A percentile compares a stretch with the other conserved stretches of the same genome.
phyloP scores from a whole-genome alignment of 2,113 vertebrate genomes.

The Pachycephala philippinensis region DNA sequence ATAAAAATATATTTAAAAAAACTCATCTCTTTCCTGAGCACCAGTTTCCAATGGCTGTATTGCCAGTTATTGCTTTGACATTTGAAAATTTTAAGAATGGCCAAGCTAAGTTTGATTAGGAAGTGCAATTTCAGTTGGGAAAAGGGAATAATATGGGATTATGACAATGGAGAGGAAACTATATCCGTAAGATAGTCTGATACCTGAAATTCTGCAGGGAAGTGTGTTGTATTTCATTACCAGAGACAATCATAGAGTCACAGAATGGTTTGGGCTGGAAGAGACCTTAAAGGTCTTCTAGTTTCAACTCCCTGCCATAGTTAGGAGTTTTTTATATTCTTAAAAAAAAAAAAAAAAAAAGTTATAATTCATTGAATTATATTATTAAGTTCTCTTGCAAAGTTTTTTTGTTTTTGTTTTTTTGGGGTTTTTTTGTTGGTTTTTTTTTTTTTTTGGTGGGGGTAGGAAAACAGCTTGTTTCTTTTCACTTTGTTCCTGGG shows the following conservation, averaged over 20 bases:
- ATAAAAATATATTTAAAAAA: not conserved
- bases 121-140: not conserved
- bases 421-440: too few species aligned
- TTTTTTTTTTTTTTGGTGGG: rapidly evolving
- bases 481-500: not conserved
- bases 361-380: not conserved
- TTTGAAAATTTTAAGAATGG: not conserved
- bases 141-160: not conserved
- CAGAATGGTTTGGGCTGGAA: not conserved
- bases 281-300: not conserved
- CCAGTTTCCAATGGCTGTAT: not conserved
- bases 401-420: not conserved
- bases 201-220: not conserved
- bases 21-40: not conserved
- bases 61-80: not conserved
- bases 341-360: too few species aligned
- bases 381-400: not conserved
- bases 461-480: not conserved
- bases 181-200: not conserved
- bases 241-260: too few species aligned
- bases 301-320: not conserved
- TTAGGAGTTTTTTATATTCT: too few species aligned
- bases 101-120: not conserved
- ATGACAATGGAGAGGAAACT: not conserved
- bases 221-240: not conserved